Evolutionary conservation across 2,888 invertebrate species (phyloP), one percentile per base, ranked within the genome.

Genomic region (Cyclophora albipunctata): DNA sequence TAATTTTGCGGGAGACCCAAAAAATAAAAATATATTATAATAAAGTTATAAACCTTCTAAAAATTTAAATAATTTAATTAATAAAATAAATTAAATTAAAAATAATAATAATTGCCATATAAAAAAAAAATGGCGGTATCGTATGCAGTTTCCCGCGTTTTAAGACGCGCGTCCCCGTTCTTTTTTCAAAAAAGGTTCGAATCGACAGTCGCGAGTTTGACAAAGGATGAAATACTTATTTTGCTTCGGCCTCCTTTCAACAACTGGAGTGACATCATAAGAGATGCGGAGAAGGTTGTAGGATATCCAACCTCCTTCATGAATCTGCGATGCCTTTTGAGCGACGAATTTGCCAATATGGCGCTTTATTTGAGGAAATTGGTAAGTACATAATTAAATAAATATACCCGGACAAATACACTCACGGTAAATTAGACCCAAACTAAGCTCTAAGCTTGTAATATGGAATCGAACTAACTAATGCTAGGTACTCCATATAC

Each of bases 341-440:
- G 90, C 71, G 91, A 91, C 69, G 91, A 91, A 71, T 91, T 91
- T 63, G 91, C 90, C 44, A 91, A 91, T 72, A 76, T 90, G 78
- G 89, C 89, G 42, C 70, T 87, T 40, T 89, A 89, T 73, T 77
- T 89, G 52, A 71, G 87, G 54, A 89, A 89, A 73, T 66, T 89
- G 84, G 89, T 89, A 50, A 85, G 89, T 81, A 20, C 20, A 20
- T 20, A 20, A 20, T 20, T 20, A 20, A 20, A 20, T 20, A 20
- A 20, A 20, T 20, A 20, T 20, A 20, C 20, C 20, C 20, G 20
- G 20, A 20, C 20, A 20, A 20, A 20, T 20, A 20, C 20, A 20
- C 20, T 20, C 20, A 20, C 20, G 20, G 20, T 20, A 20, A 20
- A 20, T 20, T 20, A 20, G 20, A 20, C 20, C 20, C 20, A 20